These are phyloP conservation scores for Psittacula derbiana DNA, from an alignment of 2,797 vertebrate species.

Conservation along the genomic window DNA sequence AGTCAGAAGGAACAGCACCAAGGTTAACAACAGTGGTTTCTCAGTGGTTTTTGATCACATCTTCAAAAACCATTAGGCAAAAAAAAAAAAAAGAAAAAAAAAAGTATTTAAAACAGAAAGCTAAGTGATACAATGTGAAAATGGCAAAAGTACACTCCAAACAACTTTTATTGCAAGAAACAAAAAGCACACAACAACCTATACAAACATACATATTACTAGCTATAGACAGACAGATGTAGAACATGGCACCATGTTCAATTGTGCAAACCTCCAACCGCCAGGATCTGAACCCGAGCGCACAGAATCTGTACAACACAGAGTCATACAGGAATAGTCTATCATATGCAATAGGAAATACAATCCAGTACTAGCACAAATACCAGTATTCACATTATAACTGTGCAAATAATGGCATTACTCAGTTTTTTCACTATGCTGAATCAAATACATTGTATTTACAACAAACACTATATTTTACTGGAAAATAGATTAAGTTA, in stretches of 20 bases:
- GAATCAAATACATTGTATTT: constrained; percentile 77
- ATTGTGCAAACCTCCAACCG: constrained; percentile 73
- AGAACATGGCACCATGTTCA: constrained; percentile 85
- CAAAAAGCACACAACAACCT: constrained; percentile 85
- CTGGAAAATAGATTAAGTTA: constrained; percentile 66
- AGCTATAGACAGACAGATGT: constrained; percentile 90
- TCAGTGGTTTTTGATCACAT: constrained; percentile 68
- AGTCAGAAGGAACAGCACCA: constrained; percentile 46
- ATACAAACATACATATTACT: constrained; percentile 85
- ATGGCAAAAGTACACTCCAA: constrained; percentile 83
- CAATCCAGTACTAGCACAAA: constrained; percentile 80
- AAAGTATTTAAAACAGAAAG: constrained; percentile 69
- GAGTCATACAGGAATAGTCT: constrained; percentile 81
- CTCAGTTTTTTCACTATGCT: constrained; percentile 70
- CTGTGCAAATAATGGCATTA: constrained; percentile 71
- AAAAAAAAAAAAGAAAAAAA: constrained; percentile 37
- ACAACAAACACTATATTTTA: constrained; percentile 72
- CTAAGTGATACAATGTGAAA: constrained; percentile 83
- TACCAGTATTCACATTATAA: constrained; percentile 77
- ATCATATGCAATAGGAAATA: constrained; percentile 88
- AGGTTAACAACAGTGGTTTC: constrained; percentile 58
- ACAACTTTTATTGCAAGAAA: constrained; percentile 87
- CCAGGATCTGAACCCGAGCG: constrained; percentile 81
- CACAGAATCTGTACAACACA: constrained; percentile 86
- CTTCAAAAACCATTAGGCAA: constrained; percentile 73